A percentile compares a stretch with the other conserved stretches of the same genome.
phyloP scores from a whole-genome alignment of 2,113 vertebrate genomes.

The Macrotus californicus region DNA sequence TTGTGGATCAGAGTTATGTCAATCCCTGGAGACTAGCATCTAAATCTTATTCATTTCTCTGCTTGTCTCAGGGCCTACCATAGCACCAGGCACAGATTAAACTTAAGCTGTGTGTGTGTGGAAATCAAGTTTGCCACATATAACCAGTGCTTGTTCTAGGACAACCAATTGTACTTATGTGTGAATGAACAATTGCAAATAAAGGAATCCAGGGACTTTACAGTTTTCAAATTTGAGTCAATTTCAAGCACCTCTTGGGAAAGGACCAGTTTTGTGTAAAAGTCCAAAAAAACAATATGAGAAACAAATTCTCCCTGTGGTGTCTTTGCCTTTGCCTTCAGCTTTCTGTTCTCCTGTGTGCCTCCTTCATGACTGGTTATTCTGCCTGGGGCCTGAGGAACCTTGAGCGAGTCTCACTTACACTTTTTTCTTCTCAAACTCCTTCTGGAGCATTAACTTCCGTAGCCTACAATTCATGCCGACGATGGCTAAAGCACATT shows the following conservation, averaged over 20 bases:
- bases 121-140: neutral
- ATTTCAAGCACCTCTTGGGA: conserved; percentile 20
- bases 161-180: neutral
- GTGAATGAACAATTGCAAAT: conserved; percentile 53
- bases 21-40: neutral
- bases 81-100: neutral
- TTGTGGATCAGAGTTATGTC: neutral
- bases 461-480: neutral
- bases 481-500: neutral
- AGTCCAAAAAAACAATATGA: neutral
- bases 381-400: conserved; percentile 37
- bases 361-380: neutral
- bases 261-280: conserved; percentile 14
- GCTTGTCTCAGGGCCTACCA: neutral
- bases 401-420: conserved; percentile 41
- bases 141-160: neutral
- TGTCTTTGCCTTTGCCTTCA: conserved; percentile 19
- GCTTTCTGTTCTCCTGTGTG: neutral
- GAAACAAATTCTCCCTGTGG: conserved; percentile 26
- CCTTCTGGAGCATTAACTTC: conserved; percentile 60
- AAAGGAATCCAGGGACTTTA: conserved; percentile 65
- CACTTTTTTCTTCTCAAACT: conserved; percentile 51
- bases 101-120: neutral
- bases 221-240: conserved; percentile 60
- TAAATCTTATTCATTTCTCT: neutral